Percentiles rank a stretch among this genome's conserved stretches.
Conservation (phyloP, 1,140 invertebrate genomes). For the Samia ricini region DNA sequence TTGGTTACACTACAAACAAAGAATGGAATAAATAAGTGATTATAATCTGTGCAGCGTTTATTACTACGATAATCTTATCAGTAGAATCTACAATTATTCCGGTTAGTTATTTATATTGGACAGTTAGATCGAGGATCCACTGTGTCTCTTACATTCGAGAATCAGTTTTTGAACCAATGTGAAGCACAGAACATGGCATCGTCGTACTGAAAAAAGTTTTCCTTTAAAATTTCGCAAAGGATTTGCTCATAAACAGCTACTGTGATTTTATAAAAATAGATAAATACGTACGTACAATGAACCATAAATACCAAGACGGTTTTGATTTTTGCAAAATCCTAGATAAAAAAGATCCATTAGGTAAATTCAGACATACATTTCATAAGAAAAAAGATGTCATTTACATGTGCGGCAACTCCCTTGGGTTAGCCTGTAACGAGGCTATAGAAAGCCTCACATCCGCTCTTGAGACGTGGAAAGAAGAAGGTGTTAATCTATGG, state of each 20-base stretch:
- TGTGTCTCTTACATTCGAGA: background rate
- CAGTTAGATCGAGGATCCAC: background rate
- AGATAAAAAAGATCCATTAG: conserved; percentile 54
- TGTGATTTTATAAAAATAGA: background rate
- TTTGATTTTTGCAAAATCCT: conserved; percentile 38
- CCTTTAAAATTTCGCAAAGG: background rate
- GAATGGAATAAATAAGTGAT: background rate
- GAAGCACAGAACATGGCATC: no score
- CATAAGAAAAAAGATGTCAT: conserved; percentile 43
- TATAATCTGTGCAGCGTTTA: background rate
- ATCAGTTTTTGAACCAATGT: background rate
- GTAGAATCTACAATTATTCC: background rate
- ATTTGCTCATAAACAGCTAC: background rate
- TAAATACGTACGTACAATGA: no score
- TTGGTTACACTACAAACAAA: background rate
- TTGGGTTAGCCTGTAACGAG: conserved; percentile 55
- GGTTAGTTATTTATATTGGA: background rate
- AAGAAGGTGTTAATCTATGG: conserved; percentile 55
- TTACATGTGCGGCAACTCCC: conserved; percentile 64
- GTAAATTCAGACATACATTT: conserved; percentile 47
- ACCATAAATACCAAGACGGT: conserved; percentile 35
- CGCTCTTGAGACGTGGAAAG: conserved; percentile 51
- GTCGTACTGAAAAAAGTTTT: background rate
- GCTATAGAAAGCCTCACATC: conserved; percentile 39
- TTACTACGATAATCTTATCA: background rate